Evolutionary conservation across 1,140 invertebrate genomes (phyloP).

Genomic region (Sarcophaga bullata): DNA sequence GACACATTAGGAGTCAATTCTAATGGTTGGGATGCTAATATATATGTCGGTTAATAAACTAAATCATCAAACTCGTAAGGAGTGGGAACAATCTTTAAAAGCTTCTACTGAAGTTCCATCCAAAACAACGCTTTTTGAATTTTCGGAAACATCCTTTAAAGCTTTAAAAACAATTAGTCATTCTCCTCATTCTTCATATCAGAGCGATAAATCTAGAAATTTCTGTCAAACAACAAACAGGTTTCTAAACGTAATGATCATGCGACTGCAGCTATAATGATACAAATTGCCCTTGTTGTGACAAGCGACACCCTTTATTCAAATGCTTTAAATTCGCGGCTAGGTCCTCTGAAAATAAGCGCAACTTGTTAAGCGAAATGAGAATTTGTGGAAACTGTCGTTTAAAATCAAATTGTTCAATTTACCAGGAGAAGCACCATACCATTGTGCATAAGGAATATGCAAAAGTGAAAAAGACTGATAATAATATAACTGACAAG

Average conservation of each 20-base stretch:
- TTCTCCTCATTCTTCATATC: neutral
- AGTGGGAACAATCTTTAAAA: conserved; percentile 21
- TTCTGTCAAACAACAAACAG: neutral
- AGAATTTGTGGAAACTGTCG: neutral
- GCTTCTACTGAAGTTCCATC: neutral
- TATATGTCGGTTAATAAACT: conserved; percentile 2
- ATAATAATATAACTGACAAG: neutral
- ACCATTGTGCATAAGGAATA: conserved; percentile 2
- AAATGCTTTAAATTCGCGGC: conserved; percentile 32
- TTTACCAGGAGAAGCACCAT: neutral
- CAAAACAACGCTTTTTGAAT: neutral
- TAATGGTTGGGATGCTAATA: neutral
- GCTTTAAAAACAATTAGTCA: conserved; percentile 14
- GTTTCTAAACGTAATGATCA: neutral
- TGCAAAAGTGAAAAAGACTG: neutral
- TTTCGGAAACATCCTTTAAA: conserved; percentile 11
- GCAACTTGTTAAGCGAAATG: neutral
- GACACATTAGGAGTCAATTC: neutral
- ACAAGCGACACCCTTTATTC: neutral
- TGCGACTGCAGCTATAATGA: neutral
- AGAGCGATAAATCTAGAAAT: neutral
- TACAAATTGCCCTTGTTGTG: conserved; percentile 12
- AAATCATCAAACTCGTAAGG: neutral
- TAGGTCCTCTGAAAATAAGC: neutral
- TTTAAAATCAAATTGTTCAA: neutral